Base-by-base conservation (phyloP, 2,797 vertebrate species). In the Xenentodon cancila region DNA sequence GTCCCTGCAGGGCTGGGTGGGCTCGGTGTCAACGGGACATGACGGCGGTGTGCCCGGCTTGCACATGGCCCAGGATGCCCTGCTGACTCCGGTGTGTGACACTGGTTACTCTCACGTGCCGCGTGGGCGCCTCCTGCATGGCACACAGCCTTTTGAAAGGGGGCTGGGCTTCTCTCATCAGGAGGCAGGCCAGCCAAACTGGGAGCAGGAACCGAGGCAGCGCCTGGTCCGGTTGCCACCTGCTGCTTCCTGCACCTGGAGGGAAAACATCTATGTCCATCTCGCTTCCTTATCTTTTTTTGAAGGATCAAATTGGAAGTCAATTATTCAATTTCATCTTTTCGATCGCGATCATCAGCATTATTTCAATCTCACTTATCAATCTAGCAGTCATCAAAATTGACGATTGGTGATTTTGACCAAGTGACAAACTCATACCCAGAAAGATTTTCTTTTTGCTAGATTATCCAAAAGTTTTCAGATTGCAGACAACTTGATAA, bases 51-150 rank as follows among this genome's bases (percentile, higher is more conserved):
- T 88, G 81, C 90, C 82, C 2, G 80, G 82, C 73, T 22, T 89
- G 55, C 84, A 73, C 5, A 81, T 90, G 64, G 87, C 90, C 18
- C 93, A 94, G 84, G 92, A 94, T 89, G 90, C 89, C 32, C 84
- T 93, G 77, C 75, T 88, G 77, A 92, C 93, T 19, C 85, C 88
- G 60, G 80, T 84, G 70, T 86, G 92, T 88, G 95, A 94, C 90
- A 93, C 86, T 61, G 86, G 87, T 80, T 90, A 88, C 76, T 88
- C 90, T 46, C 89, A 93, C 84, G 91, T 93, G 19, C 77, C 93
- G 53, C 89, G 86, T 65, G 94, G 92, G 77, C 86, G 74, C 27
- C 83, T 89, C 32, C 89, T 89, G 66, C 83, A 86, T 52, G 88
- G 92, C 84, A 89, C 89, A 21, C 84, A 86, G 77, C 85, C 89